Base-by-base conservation (phyloP, 2,797 vertebrate species). In the Lacerta agilis region DNA sequence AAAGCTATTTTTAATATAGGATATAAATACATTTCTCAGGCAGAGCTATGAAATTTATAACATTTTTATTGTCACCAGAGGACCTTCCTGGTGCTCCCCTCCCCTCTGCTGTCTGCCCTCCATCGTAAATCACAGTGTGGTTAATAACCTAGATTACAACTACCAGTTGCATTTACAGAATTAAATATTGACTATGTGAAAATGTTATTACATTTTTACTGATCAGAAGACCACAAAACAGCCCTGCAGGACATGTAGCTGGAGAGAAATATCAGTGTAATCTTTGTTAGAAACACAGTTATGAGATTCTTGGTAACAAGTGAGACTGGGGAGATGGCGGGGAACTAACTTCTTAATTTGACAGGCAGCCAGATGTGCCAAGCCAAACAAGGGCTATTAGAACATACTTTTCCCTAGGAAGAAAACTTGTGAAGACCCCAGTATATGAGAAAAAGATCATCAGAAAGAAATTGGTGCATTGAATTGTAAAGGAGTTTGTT, bases 131-230 rank as follows among this genome's bases (percentile, higher is more conserved):
- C 98, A 98, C 94, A 38, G 90, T 96, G 95, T 94, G 95, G 96
- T 97, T 98, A 98, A 98, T 98, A 98, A 97, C 96, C 92, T 94
- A 95, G 95, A 97, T 97, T 97, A 96, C 97, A 97, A 97, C 96
- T 97, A 98, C 97, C 95, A 97, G 97, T 98, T 98, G 97, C 97
- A 98, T 98, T 98, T 97, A 97, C 96, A 96, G 96, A 97, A 98
- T 98, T 98, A 98, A 98, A 98, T 98, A 98, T 98, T 97, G 98
- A 98, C 97, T 97, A 96, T 97, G 96, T 97, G 96, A 97, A 97
- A 97, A 96, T 96, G 95, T 97, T 97, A 97, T 97, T 97, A 96
- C 96, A 97, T 97, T 97, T 97, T 97, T 96, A 96, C 96, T 97
- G 96, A 97, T 97, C 87, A 79, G 94, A 96, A 96, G 96, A 95